Base-by-base conservation (phyloP, 2,797 vertebrate species). In the Danio choprae region DNA sequence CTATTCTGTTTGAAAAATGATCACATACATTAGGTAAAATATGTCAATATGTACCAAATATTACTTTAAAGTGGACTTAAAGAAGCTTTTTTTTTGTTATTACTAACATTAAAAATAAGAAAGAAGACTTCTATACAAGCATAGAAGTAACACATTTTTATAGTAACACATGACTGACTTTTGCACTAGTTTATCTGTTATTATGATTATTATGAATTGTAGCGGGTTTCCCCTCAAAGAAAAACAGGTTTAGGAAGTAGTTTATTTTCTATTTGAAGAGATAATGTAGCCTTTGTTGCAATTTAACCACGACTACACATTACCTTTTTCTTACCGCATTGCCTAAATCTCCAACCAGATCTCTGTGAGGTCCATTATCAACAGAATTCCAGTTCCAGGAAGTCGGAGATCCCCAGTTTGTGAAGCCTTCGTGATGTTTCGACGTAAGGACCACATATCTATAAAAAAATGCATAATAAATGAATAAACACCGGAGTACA, bases 371-470 rank as follows among this genome's bases (percentile, higher is more conserved):
- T 3, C 97, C 97, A 0, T 82, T 90, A 40, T 97, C 95, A 40
- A 96, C 63, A 0, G 98, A 95, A 81, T 99, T 99, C 98, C 98
- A 99, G 90, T 98, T 99, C 97, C 97, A 99, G 68, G 97, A 97
- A 62, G 93, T 84, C 0, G 94, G 86, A 0, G 97, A 99, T 0
- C 77, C 92, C 98, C 98, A 99, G 91, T 96, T 98, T 20, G 97
- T 96, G 79, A 97, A 99, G n/a, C 97, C 98, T 86, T 99, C 98
- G 0, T 99, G 98, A 80, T 99, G 98, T 86, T 99, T 99, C 0
- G 96, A 86, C 0, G 97, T 99, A 65, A 99, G 89, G 29, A 99
- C 96, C 7, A 99, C 95, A 2, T 99, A 99, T 58, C 98, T 99
- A 91, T 9, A 41, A 44, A 43, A 6, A 0, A 51, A 10, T 22